Percentiles rank a stretch among this genome's conserved stretches.
Evolutionary conservation across 2,113 vertebrate species (phyloP).

Genomic region (Pomatorhinus ruficollis): DNA sequence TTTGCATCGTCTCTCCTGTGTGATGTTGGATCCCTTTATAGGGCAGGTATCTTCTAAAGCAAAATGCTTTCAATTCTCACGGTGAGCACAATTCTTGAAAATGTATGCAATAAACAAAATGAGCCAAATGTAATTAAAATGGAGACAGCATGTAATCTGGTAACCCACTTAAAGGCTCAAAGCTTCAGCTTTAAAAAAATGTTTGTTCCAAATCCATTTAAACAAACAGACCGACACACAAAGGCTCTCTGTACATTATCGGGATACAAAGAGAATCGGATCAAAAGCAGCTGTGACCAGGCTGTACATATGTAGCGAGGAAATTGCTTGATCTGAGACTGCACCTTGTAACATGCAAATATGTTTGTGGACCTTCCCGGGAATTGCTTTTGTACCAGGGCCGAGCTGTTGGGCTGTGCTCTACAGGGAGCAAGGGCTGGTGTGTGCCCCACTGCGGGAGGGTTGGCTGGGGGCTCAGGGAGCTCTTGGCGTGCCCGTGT

Average conservation of each 20-base stretch:
- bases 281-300: conserved; percentile 65
- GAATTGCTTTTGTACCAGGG: background rate
- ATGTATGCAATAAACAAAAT: conserved; percentile 49
- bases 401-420: background rate
- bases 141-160: conserved; percentile 65
- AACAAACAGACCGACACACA: conserved; percentile 53
- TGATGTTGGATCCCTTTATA: conserved; percentile 18
- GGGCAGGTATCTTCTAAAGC: conserved; percentile 39
- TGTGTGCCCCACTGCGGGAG: background rate
- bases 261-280: conserved; percentile 48
- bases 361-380: background rate
- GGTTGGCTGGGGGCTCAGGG: background rate
- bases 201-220: conserved; percentile 69
- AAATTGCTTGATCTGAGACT: conserved; percentile 51
- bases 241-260: conserved; percentile 45
- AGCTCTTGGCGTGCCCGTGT: fast-evolving
- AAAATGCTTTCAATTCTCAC: conserved; percentile 2
- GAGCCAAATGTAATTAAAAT: conserved; percentile 69
- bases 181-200: conserved; percentile 44
- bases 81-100: conserved; percentile 37
- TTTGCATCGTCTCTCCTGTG: background rate
- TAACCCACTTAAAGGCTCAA: conserved; percentile 70
- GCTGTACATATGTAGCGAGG: conserved; percentile 11
- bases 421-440: background rate
- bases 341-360: conserved; percentile 60